Base-by-base conservation (phyloP, 2,797 vertebrate species). In the Phataginus tricuspis region DNA sequence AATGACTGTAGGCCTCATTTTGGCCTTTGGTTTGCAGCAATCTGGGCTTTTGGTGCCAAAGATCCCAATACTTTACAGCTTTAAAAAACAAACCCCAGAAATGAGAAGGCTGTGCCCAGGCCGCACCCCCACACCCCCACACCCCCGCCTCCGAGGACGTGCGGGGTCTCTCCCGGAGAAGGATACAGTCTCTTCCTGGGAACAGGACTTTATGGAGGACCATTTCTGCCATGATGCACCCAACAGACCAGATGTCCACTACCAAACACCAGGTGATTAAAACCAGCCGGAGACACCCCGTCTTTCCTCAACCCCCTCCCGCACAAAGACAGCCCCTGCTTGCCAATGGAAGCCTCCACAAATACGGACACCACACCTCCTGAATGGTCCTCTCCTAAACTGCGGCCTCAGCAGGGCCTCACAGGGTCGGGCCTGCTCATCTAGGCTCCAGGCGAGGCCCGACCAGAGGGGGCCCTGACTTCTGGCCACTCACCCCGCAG, bases 191-290 rank as follows among this genome's bases (percentile, higher is more conserved):
- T 98, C 98, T 99, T 99, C 99, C 99, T 95, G 99, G 98, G 96
- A 99, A 99, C 98, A 99, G 98, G 98, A 99, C 98, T 97, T 99
- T 99, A 98, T 99, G 98, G 97, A 99, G 98, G 97, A 99, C 98
- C 98, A 99, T 99, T 99, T 99, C 99, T 97, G 99, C 99, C 99
- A 99, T 98, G 98, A 99, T 99, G 98, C 99, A 99, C 98, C 99
- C 99, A 98, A 99, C 99, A 98, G 99, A 99, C 99, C 99, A 99
- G 98, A 99, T 98, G 98, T 99, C 99, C 98, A 99, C 99, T 99
- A 98, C 98, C 98, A 98, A 98, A 97, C 94, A 97, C 97, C 97
- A 98, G 96, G 98, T 98, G 96, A 98, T 99, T 98, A 98, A 97
- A 97, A 95, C 68, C 79, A 94, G 94, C 90, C 45, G 21, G 53